A percentile compares a stretch with the other conserved stretches of the same genome.
Evolutionary conservation across 1,140 invertebrate genomes (phyloP).

Genomic region (Rhopalosiphum maidis): DNA sequence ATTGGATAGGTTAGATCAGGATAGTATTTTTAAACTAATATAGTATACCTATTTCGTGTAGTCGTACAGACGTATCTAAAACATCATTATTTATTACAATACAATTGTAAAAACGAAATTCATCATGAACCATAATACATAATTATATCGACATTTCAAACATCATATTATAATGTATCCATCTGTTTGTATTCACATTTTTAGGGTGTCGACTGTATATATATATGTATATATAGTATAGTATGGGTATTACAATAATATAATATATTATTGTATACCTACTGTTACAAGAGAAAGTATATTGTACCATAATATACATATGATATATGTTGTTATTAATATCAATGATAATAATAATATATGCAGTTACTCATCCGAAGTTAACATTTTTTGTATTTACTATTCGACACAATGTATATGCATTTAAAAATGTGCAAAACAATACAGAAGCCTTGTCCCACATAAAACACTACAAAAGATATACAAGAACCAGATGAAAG

Average conservation of each 20-base stretch:
- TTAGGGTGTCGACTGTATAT: neutral
- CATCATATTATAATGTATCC: neutral
- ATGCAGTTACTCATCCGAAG: slow-evolving; percentile 27
- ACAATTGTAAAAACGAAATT: neutral
- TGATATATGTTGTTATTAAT: neutral
- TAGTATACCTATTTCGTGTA: neutral
- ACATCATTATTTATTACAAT: neutral
- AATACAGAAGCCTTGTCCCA: slow-evolving; percentile 47
- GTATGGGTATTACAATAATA: neutral
- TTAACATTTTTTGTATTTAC: slow-evolving; percentile 4
- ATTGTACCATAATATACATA: neutral
- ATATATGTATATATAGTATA: neutral
- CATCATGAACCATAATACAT: neutral
- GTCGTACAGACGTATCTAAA: neutral
- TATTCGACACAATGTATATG: neutral
- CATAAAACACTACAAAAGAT: slow-evolving; percentile 9
- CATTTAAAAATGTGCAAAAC: slow-evolving; percentile 16
- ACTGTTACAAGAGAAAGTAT: slow-evolving; percentile 21
- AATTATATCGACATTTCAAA: neutral
- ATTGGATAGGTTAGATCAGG: neutral
- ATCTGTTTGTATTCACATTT: neutral
- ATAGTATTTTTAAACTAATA: neutral
- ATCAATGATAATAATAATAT: neutral
- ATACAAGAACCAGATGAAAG: slow-evolving; percentile 25
- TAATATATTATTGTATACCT: neutral